These are phyloP conservation scores for Whitmania pigra DNA, from an alignment of 1,140 invertebrate genomes.

Conservation along the genomic window DNA sequence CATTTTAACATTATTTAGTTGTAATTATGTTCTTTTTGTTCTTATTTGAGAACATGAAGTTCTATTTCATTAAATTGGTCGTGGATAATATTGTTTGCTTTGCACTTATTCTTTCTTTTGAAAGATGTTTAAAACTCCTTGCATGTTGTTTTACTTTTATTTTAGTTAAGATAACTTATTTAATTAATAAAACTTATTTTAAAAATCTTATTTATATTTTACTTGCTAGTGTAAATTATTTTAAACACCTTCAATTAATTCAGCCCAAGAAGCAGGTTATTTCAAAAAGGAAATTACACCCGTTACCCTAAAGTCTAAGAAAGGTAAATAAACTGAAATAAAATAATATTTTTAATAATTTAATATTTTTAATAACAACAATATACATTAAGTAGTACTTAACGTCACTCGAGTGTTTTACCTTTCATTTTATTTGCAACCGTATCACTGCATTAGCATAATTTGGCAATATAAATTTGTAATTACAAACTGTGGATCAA, in stretches of 20 bases:
- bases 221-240: neutral
- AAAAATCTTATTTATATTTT: too few relatives aligned
- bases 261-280: constrained; percentile 69
- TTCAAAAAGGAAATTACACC: constrained; percentile 84
- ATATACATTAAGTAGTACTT: neutral
- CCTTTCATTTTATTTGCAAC: neutral
- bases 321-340: constrained; percentile 37
- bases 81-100: too few relatives aligned
- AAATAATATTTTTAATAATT: neutral
- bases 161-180: too few relatives aligned
- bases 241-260: constrained; percentile 29
- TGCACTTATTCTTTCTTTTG: too few relatives aligned
- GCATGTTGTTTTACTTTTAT: too few relatives aligned
- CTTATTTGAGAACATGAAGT: too few relatives aligned
- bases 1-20: too few relatives aligned
- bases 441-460: neutral
- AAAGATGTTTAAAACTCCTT: too few relatives aligned
- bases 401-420: neutral
- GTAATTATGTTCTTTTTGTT: too few relatives aligned
- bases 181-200: too few relatives aligned
- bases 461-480: too few relatives aligned
- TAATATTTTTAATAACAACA: neutral
- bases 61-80: too few relatives aligned
- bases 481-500: neutral
- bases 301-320: constrained; percentile 68